These are phyloP conservation scores for Cephalopachus bancanus DNA, from an alignment of 2,797 vertebrate genomes.

Conservation along the genomic window DNA sequence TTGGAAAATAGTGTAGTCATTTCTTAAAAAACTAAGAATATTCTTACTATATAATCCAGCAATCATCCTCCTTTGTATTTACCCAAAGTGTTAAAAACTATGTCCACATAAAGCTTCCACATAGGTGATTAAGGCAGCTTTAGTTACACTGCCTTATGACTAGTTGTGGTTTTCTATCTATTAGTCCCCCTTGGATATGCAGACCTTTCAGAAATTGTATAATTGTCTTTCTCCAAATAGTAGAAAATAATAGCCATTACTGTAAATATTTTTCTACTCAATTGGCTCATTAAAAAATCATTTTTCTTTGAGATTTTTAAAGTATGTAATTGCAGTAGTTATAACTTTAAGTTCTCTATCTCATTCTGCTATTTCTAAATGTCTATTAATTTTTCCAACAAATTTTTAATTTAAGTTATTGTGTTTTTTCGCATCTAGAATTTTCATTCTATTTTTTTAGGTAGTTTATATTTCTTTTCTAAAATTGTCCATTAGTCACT, in stretches of 20 bases:
- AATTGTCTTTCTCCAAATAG: neutral
- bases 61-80: too few species aligned
- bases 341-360: neutral
- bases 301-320: neutral
- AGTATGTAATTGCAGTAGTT: neutral
- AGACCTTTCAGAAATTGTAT: neutral
- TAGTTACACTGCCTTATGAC: too few species aligned
- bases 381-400: neutral
- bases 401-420: neutral
- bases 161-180: neutral
- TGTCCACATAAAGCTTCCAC: too few species aligned
- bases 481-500: neutral
- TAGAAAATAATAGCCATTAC: neutral
- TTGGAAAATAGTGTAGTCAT: too few species aligned
- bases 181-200: neutral
- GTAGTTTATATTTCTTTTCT: neutral
- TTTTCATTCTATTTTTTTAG: neutral
- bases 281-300: neutral
- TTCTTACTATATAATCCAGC: too few species aligned
- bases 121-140: too few species aligned
- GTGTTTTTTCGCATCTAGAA: neutral
- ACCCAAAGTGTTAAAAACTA: too few species aligned
- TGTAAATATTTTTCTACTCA: neutral
- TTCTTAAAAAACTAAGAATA: too few species aligned
- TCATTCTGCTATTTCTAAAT: neutral